These are phyloP conservation scores for Xyliphius kryptos DNA, from an alignment of 2,113 vertebrate genomes.

Conservation along the genomic window DNA sequence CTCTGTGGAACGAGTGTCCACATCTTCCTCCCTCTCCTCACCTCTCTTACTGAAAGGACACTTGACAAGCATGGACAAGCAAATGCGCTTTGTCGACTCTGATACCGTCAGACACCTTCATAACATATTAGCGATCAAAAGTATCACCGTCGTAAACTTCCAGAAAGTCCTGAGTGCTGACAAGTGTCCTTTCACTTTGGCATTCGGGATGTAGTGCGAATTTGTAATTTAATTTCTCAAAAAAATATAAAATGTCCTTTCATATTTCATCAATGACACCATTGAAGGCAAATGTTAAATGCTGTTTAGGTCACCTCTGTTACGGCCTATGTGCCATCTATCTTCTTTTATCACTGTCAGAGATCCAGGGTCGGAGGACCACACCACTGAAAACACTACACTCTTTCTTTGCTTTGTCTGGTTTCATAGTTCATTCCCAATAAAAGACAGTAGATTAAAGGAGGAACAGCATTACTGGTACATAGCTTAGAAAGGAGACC, in stretches of 20 bases:
- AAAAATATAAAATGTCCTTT: too few relatives aligned
- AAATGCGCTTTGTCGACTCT: slow-evolving; percentile 19
- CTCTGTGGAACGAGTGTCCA: slow-evolving; percentile 17
- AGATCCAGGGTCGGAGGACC: too few relatives aligned
- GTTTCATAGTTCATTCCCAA: too few relatives aligned
- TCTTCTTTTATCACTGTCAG: too few relatives aligned
- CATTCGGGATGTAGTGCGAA: slow-evolving; percentile 21
- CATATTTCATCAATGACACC: slow-evolving; percentile 33
- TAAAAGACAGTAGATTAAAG: too few relatives aligned
- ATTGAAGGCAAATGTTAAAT: slow-evolving; percentile 41
- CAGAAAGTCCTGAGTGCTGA: background rate
- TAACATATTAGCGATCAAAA: slow-evolving; percentile 21
- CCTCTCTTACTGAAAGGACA: slow-evolving; percentile 22
- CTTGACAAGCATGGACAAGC: slow-evolving; percentile 13
- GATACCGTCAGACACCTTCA: slow-evolving; percentile 12
- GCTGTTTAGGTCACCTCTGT: slow-evolving; percentile 46
- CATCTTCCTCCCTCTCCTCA: slow-evolving; percentile 6
- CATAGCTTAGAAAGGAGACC: too few relatives aligned
- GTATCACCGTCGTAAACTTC: slow-evolving; percentile 9
- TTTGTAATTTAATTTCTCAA: slow-evolving; percentile 40
- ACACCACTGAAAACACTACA: too few relatives aligned
- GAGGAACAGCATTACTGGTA: too few relatives aligned
- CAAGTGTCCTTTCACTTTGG: slow-evolving; percentile 17
- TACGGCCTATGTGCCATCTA: too few relatives aligned
- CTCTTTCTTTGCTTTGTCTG: too few relatives aligned